Conservation (phyloP, 2,888 invertebrate species). For the Mesoligia furuncula region DNA sequence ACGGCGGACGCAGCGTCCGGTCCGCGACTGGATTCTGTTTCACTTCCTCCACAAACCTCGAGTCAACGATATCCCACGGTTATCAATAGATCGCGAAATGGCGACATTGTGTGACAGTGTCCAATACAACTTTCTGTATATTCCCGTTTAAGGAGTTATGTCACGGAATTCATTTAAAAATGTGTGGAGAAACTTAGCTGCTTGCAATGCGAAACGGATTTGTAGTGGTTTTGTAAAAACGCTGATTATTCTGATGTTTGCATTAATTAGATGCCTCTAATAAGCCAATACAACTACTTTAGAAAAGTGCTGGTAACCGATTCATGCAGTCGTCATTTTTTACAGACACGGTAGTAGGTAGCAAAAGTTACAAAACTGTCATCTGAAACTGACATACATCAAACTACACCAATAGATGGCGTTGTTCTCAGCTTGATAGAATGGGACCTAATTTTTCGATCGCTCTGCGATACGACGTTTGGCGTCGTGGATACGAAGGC, state of each 20-base stretch:
- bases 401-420: conserved; percentile 74
- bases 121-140: conserved; percentile 58
- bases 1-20: conserved; percentile 65
- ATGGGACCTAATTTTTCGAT: conserved; percentile 59
- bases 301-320: neutral
- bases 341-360: fast-evolving
- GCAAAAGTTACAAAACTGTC: neutral
- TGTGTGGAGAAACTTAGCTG: conserved; percentile 44
- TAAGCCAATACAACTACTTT: neutral
- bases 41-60: conserved; percentile 66
- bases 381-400: neutral
- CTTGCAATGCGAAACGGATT: neutral
- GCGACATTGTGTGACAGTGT: conserved; percentile 51
- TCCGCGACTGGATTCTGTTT: conserved; percentile 67
- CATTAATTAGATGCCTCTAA: neutral
- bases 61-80: conserved; percentile 68
- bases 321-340: neutral
- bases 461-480: fast-evolving
- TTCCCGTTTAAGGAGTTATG: conserved; percentile 45
- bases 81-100: conserved; percentile 66
- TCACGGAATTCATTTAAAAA: conserved; percentile 42
- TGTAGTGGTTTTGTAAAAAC: conserved; percentile 3
- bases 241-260: neutral
- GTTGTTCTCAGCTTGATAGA: conserved; percentile 50
- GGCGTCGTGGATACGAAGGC: conserved; percentile 49